Base-by-base conservation (phyloP, 2,797 vertebrate species). In the Vespertilio murinus region DNA sequence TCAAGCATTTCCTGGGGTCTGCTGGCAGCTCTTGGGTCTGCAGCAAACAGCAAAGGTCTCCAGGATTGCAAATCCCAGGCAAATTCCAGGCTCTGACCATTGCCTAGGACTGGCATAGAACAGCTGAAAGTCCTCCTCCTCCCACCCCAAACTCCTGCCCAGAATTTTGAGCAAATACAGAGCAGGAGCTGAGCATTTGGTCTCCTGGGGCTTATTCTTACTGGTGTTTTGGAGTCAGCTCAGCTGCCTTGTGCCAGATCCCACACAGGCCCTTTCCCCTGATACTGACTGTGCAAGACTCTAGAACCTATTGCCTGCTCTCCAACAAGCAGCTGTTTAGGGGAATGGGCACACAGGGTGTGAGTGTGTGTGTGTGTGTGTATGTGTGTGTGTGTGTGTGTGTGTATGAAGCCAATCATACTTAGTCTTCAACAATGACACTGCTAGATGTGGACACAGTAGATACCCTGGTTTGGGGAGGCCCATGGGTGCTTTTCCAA, bases 1-100 rank as follows among this genome's bases (percentile, higher is more conserved):
- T 95, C 79, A 42, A 92, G 74, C 70, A 33, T 95, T 92, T 94
- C 94, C 82, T 78, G 86, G 69, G 70, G 83, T 61, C 83, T 96
- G 67, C 38, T 94, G 95, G 90, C 85, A 93, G 81, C 83, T 77
- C 59, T 88, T 49, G 77, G 71, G 78, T 93, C 84, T 95, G 42
- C 30, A 90, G 77, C 28, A 74, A 88, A 64, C 47, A 85, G 81
- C 65, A 49, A 81, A 96, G 59, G 25, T 52, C 74, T 92, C 87
- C 59, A 52, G 69, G 64, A 20, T 16, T 88, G 52, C 86, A 90
- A 95, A 95, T 65, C 70, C 45, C 75, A 78, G 81, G 90, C 75
- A 92, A 73, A 85, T 74, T 56, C 69, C 78, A 42, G 91, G 71
- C 47, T 96, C 54, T 87, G 74, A 91, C 91, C 88, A 64, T 38